A percentile compares a stretch with the other conserved stretches of the same genome.
These are phyloP conservation scores for Tipula confusa DNA, from an alignment of 2,888 invertebrate genomes.

Conservation along the genomic window DNA sequence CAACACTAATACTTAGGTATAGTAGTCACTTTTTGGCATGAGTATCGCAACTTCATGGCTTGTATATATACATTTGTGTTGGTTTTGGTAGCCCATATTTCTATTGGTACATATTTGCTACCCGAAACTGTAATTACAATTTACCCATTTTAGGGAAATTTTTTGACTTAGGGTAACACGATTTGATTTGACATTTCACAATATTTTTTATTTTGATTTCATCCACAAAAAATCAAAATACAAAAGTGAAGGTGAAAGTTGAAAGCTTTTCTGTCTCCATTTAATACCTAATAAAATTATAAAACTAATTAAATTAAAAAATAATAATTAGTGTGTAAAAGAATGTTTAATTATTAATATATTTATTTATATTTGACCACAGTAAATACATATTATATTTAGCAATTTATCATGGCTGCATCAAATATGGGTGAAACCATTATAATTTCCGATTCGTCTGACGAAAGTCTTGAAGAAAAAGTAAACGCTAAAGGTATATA, in stretches of 20 bases:
- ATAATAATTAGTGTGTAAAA: neutral
- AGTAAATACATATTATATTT: no score
- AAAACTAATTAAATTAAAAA: neutral
- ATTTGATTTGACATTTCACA: neutral
- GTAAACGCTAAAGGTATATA: neutral
- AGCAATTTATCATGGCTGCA: slow-evolving; percentile 10
- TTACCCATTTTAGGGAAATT: neutral
- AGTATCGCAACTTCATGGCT: no score
- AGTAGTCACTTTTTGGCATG: no score
- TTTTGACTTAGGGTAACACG: neutral
- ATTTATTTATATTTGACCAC: neutral
- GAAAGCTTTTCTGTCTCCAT: neutral
- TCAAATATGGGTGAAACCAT: neutral
- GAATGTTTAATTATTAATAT: neutral
- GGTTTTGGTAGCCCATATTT: no score
- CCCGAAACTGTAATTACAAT: no score
- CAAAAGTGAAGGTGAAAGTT: neutral
- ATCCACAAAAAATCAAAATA: neutral
- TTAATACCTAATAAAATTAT: neutral
- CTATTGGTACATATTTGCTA: no score
- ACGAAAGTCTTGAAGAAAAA: neutral
- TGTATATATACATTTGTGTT: no score
- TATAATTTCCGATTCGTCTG: neutral
- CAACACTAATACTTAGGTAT: no score
- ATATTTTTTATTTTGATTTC: slow-evolving; percentile 6